These are phyloP conservation scores for Sebastes minor DNA, from an alignment of 2,797 vertebrate genomes.

Conservation along the genomic window DNA sequence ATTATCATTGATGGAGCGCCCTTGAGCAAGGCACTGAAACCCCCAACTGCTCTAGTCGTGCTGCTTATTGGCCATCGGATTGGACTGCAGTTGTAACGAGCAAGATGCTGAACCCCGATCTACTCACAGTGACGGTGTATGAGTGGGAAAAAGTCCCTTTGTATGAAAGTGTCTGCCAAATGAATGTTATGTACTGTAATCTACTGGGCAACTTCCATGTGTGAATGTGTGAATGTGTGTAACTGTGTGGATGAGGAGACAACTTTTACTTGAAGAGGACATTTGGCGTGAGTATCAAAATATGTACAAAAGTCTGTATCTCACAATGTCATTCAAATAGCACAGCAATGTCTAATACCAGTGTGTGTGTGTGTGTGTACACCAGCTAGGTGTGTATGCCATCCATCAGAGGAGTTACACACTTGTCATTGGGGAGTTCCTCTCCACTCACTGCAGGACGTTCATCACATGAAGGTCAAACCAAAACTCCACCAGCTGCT, in stretches of 20 bases:
- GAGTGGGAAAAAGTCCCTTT: background rate
- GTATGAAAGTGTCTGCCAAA: background rate
- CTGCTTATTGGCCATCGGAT: background rate
- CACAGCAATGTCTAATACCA: background rate
- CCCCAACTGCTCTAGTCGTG: background rate
- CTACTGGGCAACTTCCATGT: background rate
- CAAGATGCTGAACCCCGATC: background rate
- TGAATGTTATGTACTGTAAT: background rate
- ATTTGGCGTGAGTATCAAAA: background rate
- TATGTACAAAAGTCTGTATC: background rate
- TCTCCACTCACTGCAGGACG: slow-evolving; percentile 36
- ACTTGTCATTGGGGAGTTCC: slow-evolving; percentile 39
- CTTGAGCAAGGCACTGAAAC: background rate
- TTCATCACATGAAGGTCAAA: slow-evolving; percentile 54
- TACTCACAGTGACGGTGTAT: background rate
- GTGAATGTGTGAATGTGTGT: background rate
- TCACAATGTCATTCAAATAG: background rate
- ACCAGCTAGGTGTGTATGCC: background rate
- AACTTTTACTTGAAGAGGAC: background rate
- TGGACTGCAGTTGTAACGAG: background rate
- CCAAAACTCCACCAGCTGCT: slow-evolving; percentile 49
- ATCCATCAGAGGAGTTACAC: slow-evolving; percentile 43
- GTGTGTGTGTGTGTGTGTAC: background rate
- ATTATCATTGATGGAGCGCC: background rate
- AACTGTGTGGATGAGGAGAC: background rate